Evolutionary conservation across 2,888 invertebrate species (phyloP).

Genomic region (Ceratothoa steindachneri): DNA sequence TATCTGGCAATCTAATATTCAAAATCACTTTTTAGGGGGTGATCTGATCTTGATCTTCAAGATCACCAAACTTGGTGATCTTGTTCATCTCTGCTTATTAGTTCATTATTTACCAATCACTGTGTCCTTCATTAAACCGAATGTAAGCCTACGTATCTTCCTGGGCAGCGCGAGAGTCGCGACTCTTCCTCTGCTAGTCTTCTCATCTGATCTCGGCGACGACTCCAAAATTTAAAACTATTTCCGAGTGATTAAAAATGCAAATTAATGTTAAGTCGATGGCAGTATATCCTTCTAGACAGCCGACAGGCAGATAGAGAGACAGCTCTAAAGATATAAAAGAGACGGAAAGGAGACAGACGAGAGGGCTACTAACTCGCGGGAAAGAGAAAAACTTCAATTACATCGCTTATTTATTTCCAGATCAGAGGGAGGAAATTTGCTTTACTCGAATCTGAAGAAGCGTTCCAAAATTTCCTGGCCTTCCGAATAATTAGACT

Average conservation of each 20-base stretch:
- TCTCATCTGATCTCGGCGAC: neutral
- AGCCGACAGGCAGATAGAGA: neutral
- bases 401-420: slow-evolving; percentile 2
- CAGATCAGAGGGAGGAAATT: neutral
- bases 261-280: slow-evolving; percentile 12
- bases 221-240: neutral
- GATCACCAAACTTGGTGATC: too few relatives aligned
- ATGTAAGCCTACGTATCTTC: too few relatives aligned
- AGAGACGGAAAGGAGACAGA: neutral
- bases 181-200: neutral
- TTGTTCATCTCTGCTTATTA: too few relatives aligned
- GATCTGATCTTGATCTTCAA: too few relatives aligned
- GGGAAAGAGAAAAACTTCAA: neutral
- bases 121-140: too few relatives aligned
- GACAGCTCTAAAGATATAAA: too few relatives aligned
- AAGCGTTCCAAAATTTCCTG: neutral
- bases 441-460: neutral
- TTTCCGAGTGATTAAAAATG: slow-evolving; percentile 1
- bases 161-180: too few relatives aligned
- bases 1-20: too few relatives aligned
- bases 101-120: too few relatives aligned
- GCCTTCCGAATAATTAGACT: slow-evolving; percentile 5
- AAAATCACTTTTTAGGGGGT: too few relatives aligned
- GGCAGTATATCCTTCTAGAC: neutral
- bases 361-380: neutral